Conservation (phyloP, 2,113 vertebrate genomes). For the Tupaia chinensis region DNA sequence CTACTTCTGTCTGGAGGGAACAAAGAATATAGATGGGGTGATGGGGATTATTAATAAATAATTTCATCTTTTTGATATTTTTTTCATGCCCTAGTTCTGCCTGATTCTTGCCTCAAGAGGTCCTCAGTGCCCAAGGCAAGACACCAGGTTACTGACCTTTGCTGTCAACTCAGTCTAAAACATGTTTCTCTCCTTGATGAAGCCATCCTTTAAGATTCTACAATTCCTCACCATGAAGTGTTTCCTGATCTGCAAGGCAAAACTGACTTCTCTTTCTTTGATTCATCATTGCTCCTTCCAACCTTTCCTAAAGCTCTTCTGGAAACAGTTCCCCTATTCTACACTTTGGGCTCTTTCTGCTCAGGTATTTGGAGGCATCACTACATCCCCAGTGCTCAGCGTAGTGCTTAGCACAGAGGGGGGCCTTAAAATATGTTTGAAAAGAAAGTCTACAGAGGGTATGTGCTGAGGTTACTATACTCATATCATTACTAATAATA, state of each 20-base stretch:
- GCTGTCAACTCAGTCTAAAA: neutral
- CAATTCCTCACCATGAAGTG: neutral
- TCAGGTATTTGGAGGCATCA: neutral
- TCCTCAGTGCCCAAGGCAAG: neutral
- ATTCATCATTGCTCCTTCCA: neutral
- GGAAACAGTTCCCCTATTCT: neutral
- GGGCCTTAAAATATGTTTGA: neutral
- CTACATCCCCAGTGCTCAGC: neutral
- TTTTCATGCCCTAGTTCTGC: neutral
- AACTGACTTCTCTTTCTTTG: neutral
- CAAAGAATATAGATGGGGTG: neutral
- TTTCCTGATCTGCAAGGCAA: neutral
- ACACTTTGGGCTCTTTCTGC: neutral
- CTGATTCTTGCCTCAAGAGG: neutral
- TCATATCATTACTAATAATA: neutral
- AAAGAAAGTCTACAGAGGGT: neutral
- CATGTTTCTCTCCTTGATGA: neutral
- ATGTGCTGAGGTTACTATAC: neutral
- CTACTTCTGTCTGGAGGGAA: neutral
- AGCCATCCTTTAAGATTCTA: neutral
- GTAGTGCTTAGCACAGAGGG: neutral
- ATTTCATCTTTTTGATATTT: neutral
- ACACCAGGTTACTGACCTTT: neutral
- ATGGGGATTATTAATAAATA: neutral
- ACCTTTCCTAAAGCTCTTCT: neutral